Percentiles rank a stretch among this genome's conserved stretches.
Evolutionary conservation across 2,888 invertebrate genomes (phyloP).

Genomic region (Osmoderma eremita): DNA sequence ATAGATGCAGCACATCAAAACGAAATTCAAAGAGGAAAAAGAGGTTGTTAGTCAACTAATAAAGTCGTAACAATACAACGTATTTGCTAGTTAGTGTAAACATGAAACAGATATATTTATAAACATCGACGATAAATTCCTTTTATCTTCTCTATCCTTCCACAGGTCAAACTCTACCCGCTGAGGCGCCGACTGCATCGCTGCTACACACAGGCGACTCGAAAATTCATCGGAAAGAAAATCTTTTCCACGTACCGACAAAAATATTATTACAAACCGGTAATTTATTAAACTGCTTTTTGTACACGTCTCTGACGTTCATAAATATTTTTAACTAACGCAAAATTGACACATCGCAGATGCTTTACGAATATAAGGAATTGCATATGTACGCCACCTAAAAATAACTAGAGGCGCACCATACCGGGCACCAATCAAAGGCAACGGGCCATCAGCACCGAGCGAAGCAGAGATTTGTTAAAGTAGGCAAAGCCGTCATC

Average conservation of each 20-base stretch:
- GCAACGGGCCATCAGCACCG: slow-evolving; percentile 6
- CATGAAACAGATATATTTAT: slow-evolving; percentile 25
- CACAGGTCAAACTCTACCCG: neutral
- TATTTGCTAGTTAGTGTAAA: slow-evolving; percentile 20
- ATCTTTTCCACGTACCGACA: slow-evolving; percentile 27
- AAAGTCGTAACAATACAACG: slow-evolving; percentile 14
- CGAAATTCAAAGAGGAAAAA: too few relatives aligned
- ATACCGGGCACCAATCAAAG: slow-evolving; percentile 15
- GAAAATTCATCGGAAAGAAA: slow-evolving; percentile 40
- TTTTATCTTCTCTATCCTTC: slow-evolving; percentile 12
- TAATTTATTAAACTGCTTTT: slow-evolving; percentile 34
- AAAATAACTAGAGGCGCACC: slow-evolving; percentile 33
- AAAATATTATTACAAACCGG: slow-evolving; percentile 31
- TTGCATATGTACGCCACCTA: slow-evolving; percentile 36
- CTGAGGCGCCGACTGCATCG: slow-evolving; percentile 18
- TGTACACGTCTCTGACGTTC: slow-evolving; percentile 21
- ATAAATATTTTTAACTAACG: slow-evolving; percentile 38
- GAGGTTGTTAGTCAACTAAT: slow-evolving; percentile 16
- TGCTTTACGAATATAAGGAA: slow-evolving; percentile 43
- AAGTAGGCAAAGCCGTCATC: neutral
- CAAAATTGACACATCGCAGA: slow-evolving; percentile 42
- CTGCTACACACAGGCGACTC: slow-evolving; percentile 19
- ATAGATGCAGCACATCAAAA: too few relatives aligned
- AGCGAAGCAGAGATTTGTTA: slow-evolving; percentile 19
- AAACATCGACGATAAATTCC: slow-evolving; percentile 28